Conservation (phyloP, 2,113 vertebrate genomes). For the Proterorhinus semilunaris region DNA sequence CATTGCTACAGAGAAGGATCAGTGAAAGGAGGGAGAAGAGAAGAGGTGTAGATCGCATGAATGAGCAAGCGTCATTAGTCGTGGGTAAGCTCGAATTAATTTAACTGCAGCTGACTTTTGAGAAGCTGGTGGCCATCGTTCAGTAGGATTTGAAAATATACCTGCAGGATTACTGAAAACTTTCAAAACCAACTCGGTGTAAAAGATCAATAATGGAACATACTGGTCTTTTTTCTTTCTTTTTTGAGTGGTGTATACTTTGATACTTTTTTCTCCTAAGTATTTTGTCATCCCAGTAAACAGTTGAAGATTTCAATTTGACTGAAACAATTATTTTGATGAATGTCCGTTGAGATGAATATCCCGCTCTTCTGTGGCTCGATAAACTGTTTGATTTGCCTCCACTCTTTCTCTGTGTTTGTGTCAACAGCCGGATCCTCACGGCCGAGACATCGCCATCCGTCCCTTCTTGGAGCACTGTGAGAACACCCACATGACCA, state of each 20-base stretch:
- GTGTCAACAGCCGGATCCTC: constrained; percentile 88
- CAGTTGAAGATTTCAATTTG: too few species aligned
- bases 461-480: constrained; percentile 98
- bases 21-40: constrained; percentile 25
- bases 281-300: background rate
- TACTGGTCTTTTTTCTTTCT: background rate
- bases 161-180: constrained; percentile 14
- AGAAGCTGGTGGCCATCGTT: constrained; percentile 29
- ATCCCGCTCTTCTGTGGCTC: constrained; percentile 1
- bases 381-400: constrained; percentile 5
- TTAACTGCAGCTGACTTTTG: constrained; percentile 46
- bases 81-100: constrained; percentile 46
- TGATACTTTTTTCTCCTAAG: background rate
- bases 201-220: background rate
- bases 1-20: background rate
- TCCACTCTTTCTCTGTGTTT: constrained; percentile 33
- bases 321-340: too few species aligned
- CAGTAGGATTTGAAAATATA: constrained; percentile 36
- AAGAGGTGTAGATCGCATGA: constrained; percentile 52
- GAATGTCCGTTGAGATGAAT: background rate
- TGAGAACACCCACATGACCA: constrained; percentile 98
- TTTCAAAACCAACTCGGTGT: background rate
- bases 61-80: constrained; percentile 59
- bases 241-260: too few species aligned
- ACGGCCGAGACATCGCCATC: constrained; percentile 95